These are phyloP conservation scores for Squalus acanthias DNA, from an alignment of 2,797 vertebrate species.

Conservation along the genomic window DNA sequence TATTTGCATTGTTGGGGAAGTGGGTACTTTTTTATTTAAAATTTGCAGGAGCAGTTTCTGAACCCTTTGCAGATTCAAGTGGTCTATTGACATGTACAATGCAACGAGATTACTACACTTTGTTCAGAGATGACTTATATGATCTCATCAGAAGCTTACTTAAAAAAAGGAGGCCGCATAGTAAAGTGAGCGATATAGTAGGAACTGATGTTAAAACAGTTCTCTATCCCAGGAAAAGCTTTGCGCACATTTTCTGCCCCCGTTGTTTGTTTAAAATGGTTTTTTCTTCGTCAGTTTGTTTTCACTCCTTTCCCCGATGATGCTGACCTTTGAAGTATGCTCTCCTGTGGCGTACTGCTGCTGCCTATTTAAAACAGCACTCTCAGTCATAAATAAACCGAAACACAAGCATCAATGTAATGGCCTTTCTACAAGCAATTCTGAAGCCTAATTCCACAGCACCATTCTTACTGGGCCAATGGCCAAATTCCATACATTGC, in stretches of 20 bases:
- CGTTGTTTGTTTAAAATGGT: neutral
- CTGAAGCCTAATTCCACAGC: neutral
- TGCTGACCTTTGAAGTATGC: conserved; percentile 2
- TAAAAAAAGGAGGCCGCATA: neutral
- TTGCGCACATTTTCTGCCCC: neutral
- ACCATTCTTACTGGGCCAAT: neutral
- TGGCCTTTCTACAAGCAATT: neutral
- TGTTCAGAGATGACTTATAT: neutral
- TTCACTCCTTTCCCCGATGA: neutral
- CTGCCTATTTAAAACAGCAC: neutral
- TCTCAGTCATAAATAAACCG: neutral
- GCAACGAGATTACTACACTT: neutral
- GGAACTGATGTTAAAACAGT: neutral
- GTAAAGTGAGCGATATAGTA: neutral
- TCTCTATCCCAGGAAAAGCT: neutral
- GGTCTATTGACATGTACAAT: neutral
- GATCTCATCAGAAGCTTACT: neutral
- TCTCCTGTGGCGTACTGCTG: neutral
- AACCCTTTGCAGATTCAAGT: neutral
- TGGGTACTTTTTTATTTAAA: too few relatives aligned
- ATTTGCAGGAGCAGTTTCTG: too few relatives aligned
- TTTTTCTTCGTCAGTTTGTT: neutral
- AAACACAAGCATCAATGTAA: neutral
- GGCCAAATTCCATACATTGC: neutral
- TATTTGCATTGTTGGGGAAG: too few relatives aligned